Percentiles rank a stretch among this genome's conserved stretches.
Conservation (phyloP, 2,888 invertebrate genomes). For the Branchinecta sandiegonensis region DNA sequence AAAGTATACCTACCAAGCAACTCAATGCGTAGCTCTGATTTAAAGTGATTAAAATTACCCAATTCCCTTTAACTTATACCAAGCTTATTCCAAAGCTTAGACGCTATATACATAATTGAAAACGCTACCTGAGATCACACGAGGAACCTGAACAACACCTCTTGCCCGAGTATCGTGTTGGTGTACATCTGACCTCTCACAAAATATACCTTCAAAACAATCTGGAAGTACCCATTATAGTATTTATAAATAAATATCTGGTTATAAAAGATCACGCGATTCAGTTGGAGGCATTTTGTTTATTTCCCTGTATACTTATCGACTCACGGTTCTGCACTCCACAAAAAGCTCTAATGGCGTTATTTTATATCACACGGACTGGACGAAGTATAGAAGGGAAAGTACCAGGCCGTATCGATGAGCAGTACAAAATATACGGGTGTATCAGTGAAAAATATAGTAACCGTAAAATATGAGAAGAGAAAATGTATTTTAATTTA, state of each 20-base stretch:
- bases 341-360: slow-evolving; percentile 10
- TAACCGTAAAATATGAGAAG: slow-evolving; percentile 10
- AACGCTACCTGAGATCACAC: too few species aligned
- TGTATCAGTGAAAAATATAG: slow-evolving; percentile 5
- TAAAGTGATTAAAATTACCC: slow-evolving; percentile 5
- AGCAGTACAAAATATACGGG: slow-evolving; percentile 10
- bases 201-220: too few species aligned
- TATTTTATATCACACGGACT: background rate
- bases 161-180: too few species aligned
- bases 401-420: slow-evolving; percentile 3
- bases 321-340: background rate
- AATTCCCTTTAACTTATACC: slow-evolving; percentile 1
- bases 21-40: too few species aligned
- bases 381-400: too few species aligned
- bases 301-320: background rate
- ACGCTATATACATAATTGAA: slow-evolving; percentile 1
- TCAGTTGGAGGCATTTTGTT: background rate
- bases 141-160: too few species aligned
- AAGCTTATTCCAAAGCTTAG: slow-evolving; percentile 10
- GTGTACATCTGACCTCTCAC: too few species aligned
- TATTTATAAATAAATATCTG: too few species aligned
- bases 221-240: too few species aligned
- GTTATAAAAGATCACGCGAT: background rate
- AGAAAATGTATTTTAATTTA: slow-evolving; percentile 9
- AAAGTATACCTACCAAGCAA: too few species aligned